phyloP scores from a whole-genome alignment of 2,888 invertebrate species.

The Lasius fuliginosus region DNA sequence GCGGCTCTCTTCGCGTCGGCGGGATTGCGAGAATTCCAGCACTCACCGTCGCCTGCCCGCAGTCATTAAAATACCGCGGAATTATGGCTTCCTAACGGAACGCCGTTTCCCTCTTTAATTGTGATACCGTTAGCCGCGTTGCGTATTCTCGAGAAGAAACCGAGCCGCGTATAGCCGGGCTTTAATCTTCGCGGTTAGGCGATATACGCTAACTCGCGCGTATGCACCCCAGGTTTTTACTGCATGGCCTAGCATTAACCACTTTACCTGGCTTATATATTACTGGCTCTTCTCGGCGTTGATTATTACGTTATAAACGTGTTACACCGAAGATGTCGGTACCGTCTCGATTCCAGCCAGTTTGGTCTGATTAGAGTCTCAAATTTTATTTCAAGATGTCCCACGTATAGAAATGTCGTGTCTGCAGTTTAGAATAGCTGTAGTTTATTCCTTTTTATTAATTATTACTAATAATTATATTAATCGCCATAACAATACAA shows the following conservation, averaged over 20 bases:
- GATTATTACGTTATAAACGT: constrained; percentile 70
- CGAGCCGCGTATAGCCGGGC: constrained; percentile 22
- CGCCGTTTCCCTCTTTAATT: constrained; percentile 34
- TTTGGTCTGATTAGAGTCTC: constrained; percentile 64
- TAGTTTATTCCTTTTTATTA: background rate
- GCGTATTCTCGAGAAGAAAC: constrained; percentile 26
- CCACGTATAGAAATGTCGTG: background rate
- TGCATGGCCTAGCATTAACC: constrained; percentile 70
- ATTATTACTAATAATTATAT: background rate
- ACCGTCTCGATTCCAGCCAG: constrained; percentile 59
- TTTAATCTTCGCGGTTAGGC: constrained; percentile 61
- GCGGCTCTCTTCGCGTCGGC: background rate
- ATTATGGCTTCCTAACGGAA: constrained; percentile 38
- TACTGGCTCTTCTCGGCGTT: constrained; percentile 57
- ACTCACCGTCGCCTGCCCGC: background rate
- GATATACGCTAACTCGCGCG: constrained; percentile 70
- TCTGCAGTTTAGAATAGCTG: background rate
- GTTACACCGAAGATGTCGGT: constrained; percentile 52
- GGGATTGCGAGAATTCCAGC: background rate
- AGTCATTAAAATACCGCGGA: constrained; percentile 32
- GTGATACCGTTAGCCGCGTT: constrained; percentile 29
- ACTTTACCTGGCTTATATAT: constrained; percentile 72
- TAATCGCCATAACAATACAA: background rate
- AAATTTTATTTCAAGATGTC: background rate
- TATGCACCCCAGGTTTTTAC: constrained; percentile 67